Percentiles rank a stretch among this genome's conserved stretches.
Evolutionary conservation across 2,797 vertebrate genomes (phyloP).

Genomic region (Melanotaenia boesemani): DNA sequence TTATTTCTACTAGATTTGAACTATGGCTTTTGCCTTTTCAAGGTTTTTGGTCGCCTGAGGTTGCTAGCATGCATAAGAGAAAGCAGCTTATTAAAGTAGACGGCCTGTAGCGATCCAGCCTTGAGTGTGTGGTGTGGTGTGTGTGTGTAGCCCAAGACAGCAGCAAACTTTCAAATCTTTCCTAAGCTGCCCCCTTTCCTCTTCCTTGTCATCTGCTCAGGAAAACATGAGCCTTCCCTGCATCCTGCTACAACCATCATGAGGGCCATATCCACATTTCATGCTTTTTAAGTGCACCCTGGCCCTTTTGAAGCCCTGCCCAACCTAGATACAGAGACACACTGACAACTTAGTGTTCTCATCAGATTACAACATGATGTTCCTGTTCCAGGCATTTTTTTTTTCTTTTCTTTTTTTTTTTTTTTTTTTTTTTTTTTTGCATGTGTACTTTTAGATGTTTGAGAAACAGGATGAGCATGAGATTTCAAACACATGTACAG

Average conservation of each 20-base stretch:
- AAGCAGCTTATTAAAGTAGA: not conserved
- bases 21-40: not conserved
- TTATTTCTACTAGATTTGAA: not conserved
- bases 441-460: constrained; percentile 24
- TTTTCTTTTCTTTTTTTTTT: constrained; percentile 7
- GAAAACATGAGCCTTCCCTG: constrained; percentile 45
- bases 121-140: not conserved
- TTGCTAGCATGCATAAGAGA: not conserved
- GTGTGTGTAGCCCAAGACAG: constrained; percentile 17
- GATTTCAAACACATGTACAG: constrained; percentile 34
- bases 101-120: not conserved
- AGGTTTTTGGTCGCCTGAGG: not conserved
- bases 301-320: constrained; percentile 18
- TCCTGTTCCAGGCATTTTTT: not conserved
- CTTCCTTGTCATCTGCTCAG: constrained; percentile 37
- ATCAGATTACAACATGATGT: constrained; percentile 5
- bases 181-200: constrained; percentile 34
- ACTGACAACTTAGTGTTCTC: constrained; percentile 13
- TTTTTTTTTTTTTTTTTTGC: constrained; percentile 2
- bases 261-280: constrained; percentile 50
- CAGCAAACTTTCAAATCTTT: constrained; percentile 38
- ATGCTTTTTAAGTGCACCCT: constrained; percentile 52
- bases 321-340: constrained; percentile 14
- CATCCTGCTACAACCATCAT: constrained; percentile 38
- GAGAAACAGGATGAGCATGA: constrained; percentile 20